Conservation (phyloP, 1,140 invertebrate species). For the Psilanteris sp. region DNA sequence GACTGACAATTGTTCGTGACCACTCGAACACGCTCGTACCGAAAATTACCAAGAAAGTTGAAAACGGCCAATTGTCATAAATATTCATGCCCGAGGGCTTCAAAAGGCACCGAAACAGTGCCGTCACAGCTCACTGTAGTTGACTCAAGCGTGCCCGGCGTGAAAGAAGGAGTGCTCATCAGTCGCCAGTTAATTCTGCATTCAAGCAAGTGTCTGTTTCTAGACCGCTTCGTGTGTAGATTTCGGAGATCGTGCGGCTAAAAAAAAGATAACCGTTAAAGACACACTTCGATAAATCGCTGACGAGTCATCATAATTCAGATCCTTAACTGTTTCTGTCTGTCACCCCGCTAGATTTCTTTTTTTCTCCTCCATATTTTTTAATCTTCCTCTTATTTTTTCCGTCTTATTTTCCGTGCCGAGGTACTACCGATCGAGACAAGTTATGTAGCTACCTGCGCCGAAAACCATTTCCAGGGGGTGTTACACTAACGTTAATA, state of each 20-base stretch:
- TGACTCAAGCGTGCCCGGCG: slow-evolving; percentile 4
- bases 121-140: not conserved
- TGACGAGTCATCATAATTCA: slow-evolving; percentile 61
- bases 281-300: slow-evolving; percentile 53
- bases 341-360: slow-evolving; percentile 33
- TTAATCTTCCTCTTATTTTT: slow-evolving; percentile 12
- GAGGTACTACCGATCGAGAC: slow-evolving; percentile 20
- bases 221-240: slow-evolving; percentile 10
- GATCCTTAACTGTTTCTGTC: slow-evolving; percentile 61
- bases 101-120: slow-evolving; percentile 25
- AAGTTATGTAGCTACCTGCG: slow-evolving; percentile 67
- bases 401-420: slow-evolving; percentile 9
- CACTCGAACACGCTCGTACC: slow-evolving; percentile 4
- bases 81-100: slow-evolving; percentile 29
- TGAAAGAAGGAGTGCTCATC: slow-evolving; percentile 11
- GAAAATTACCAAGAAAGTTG: slow-evolving; percentile 40
- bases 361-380: slow-evolving; percentile 1
- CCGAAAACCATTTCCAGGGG: slow-evolving; percentile 53
- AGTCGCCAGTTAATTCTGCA: slow-evolving; percentile 32
- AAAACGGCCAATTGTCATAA: slow-evolving; percentile 40
- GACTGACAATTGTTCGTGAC: slow-evolving; percentile 38
- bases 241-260: slow-evolving; percentile 13
- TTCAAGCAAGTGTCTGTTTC: slow-evolving; percentile 34
- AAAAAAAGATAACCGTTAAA: slow-evolving; percentile 37
- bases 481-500: slow-evolving; percentile 26